These are phyloP conservation scores for Linurgus olivaceus DNA, from an alignment of 2,797 vertebrate genomes.

Conservation along the genomic window DNA sequence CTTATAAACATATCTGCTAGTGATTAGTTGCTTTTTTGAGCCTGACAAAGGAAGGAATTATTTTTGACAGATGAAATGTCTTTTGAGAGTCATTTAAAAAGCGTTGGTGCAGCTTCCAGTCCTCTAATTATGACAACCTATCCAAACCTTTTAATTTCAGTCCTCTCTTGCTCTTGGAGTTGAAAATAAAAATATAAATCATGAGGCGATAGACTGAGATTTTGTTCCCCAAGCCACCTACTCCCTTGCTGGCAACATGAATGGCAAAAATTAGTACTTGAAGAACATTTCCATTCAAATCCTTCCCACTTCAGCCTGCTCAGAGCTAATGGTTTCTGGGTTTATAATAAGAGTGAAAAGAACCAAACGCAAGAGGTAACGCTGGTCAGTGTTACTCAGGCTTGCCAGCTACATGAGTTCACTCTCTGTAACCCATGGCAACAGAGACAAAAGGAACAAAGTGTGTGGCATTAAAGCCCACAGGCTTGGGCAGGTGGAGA, in stretches of 20 bases:
- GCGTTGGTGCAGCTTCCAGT: background rate
- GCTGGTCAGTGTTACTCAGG: background rate
- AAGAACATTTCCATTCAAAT: slow-evolving; percentile 44
- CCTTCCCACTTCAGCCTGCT: slow-evolving; percentile 40
- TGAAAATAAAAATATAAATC: background rate
- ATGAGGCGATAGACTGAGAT: background rate
- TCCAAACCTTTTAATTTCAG: slow-evolving; percentile 25
- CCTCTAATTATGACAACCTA: slow-evolving; percentile 8
- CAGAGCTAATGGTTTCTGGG: slow-evolving; percentile 40
- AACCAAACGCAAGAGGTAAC: background rate
- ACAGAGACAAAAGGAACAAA: background rate
- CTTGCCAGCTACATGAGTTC: background rate
- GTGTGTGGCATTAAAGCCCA: background rate
- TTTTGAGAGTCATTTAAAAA: slow-evolving; percentile 49
- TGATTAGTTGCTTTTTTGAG: slow-evolving; percentile 41
- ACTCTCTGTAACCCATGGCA: slow-evolving; percentile 35
- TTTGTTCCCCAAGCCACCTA: slow-evolving; percentile 28
- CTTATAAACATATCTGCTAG: slow-evolving; percentile 33
- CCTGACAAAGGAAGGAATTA: slow-evolving; percentile 45
- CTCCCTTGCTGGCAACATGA: slow-evolving; percentile 44
- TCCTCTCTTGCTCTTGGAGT: background rate
- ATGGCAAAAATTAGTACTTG: slow-evolving; percentile 50
- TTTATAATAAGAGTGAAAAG: slow-evolving; percentile 30
- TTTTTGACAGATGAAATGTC: slow-evolving; percentile 35
- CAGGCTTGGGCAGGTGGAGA: background rate